phyloP scores from a whole-genome alignment of 2,797 vertebrate genomes.

The Tiaroga cobitis region DNA sequence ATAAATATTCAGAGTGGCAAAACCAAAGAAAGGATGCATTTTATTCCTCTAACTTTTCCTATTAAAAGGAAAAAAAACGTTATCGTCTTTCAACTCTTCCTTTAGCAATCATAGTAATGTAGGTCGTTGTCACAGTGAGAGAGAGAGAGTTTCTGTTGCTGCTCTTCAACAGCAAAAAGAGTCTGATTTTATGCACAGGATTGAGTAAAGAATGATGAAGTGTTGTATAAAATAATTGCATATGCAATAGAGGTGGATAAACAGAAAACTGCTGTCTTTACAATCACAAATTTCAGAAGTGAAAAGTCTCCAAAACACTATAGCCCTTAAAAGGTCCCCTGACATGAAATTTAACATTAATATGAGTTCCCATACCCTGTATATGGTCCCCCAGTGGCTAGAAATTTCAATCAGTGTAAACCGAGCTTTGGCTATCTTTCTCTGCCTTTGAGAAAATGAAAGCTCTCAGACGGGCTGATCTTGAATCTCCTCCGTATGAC shows the following conservation, averaged over 20 bases:
- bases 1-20: conserved; percentile 62
- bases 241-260: not conserved
- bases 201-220: not conserved
- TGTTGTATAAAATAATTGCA: not conserved
- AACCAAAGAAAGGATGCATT: conserved; percentile 39
- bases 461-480: too few species aligned
- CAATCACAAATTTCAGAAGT: not conserved
- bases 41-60: conserved; percentile 18
- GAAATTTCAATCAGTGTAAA: too few species aligned
- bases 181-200: not conserved
- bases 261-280: not conserved
- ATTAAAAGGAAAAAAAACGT: not conserved
- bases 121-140: not conserved
- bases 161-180: not conserved
- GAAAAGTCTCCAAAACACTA: not conserved
- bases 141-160: not conserved
- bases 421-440: too few species aligned
- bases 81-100: not conserved
- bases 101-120: not conserved
- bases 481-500: too few species aligned
- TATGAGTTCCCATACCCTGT: too few species aligned
- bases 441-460: too few species aligned
- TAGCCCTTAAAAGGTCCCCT: too few species aligned
- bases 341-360: too few species aligned
- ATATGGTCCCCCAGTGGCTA: too few species aligned